Conservation (phyloP, 2,888 invertebrate genomes). For the Matsumyia berberina region DNA sequence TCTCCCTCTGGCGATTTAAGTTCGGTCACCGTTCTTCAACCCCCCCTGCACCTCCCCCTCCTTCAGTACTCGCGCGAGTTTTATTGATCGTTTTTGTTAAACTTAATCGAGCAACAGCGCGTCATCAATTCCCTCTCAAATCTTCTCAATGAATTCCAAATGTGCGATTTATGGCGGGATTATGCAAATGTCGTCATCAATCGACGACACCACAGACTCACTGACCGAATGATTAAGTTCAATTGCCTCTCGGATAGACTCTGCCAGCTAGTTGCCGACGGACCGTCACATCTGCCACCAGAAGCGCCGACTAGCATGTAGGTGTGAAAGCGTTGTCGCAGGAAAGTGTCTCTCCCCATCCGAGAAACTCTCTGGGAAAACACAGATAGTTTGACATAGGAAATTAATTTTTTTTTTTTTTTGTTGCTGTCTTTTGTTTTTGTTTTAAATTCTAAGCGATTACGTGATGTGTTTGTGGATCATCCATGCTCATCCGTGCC, state of each 20-base stretch:
- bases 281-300: background rate
- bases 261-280: background rate
- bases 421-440: background rate
- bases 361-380: background rate
- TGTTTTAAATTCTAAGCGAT: conserved; percentile 15
- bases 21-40: background rate
- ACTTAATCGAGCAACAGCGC: conserved; percentile 1
- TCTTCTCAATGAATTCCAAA: conserved; percentile 54
- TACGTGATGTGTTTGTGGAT: conserved; percentile 50
- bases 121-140: conserved; percentile 25
- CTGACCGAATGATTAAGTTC: conserved; percentile 54
- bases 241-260: conserved; percentile 28
- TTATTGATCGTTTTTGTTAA: conserved; percentile 25
- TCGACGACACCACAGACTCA: conserved; percentile 42
- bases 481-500: conserved; percentile 25
- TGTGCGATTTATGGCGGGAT: conserved; percentile 56
- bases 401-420: conserved; percentile 27
- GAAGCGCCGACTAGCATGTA: background rate
- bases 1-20: conserved; percentile 10
- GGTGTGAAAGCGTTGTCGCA: conserved; percentile 5
- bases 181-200: conserved; percentile 62
- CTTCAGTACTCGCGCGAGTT: background rate
- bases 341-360: background rate
- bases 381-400: conserved; percentile 22
- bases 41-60: background rate